Evolutionary conservation across 2,888 invertebrate species (phyloP).

Genomic region (Amorpha juglandis): DNA sequence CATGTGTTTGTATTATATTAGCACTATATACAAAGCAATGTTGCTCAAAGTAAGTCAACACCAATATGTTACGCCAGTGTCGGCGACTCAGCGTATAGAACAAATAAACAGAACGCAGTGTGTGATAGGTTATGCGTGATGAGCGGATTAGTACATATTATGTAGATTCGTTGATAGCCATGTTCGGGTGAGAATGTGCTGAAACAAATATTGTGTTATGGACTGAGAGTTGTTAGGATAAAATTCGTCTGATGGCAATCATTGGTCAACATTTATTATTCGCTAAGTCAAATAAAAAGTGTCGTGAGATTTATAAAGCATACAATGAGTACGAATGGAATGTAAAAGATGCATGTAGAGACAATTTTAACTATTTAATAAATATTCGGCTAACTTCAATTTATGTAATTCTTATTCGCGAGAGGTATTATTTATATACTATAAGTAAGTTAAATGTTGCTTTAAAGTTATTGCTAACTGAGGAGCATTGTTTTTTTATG

Average conservation of each 20-base stretch:
- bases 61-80: slow-evolving; percentile 6
- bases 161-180: slow-evolving; percentile 22
- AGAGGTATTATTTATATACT: slow-evolving; percentile 84
- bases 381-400: slow-evolving; percentile 48
- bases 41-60: slow-evolving; percentile 14
- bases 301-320: slow-evolving; percentile 30
- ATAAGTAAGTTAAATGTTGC: slow-evolving; percentile 82
- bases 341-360: slow-evolving; percentile 72
- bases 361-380: slow-evolving; percentile 76
- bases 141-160: slow-evolving; percentile 16
- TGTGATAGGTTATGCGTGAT: neutral
- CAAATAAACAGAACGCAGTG: neutral
- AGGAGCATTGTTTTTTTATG: slow-evolving; percentile 77
- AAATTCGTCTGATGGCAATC: slow-evolving; percentile 18
- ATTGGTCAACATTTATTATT: slow-evolving; percentile 17
- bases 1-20: slow-evolving; percentile 18
- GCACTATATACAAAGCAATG: slow-evolving; percentile 5
- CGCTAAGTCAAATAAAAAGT: slow-evolving; percentile 30
- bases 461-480: slow-evolving; percentile 80
- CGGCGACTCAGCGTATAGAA: neutral
- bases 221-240: slow-evolving; percentile 24
- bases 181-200: slow-evolving; percentile 29
- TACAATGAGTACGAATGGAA: slow-evolving; percentile 55
- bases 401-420: slow-evolving; percentile 76
- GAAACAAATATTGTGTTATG: slow-evolving; percentile 18